Base-by-base conservation (phyloP, 2,797 vertebrate species). In the Anniella stebbinsi region DNA sequence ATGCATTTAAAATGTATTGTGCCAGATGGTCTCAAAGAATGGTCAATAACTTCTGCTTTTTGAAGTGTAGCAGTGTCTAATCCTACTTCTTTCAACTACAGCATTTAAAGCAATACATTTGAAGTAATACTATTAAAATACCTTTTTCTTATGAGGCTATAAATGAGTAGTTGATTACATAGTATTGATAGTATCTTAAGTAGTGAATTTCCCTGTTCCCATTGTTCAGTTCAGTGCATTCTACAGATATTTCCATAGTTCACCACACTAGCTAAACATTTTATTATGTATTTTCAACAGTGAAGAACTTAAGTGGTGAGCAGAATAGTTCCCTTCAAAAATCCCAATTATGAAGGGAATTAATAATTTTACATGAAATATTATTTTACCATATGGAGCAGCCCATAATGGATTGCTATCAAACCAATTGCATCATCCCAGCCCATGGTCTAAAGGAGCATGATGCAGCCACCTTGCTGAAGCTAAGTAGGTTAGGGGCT, bases 41-140 rank as follows among this genome's bases (percentile, higher is more conserved):
- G 8, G 82, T 84, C 82, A 69, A 30, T 70, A 36, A 80, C 13
- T 48, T 51, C 63, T 85, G 33, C 86, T 87, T 87, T 77, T 73
- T 69, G 41, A 48, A 77, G 45, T 70, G 67, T 78, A 33, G 66
- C 66, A 67, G 17, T 81, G 54, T 60, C 57, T 60, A 57, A 33
- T 48, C 28, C 63, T 67, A 1, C 28, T 67, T 63, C 23, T 7
- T 80, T 87, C 21, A 36, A 87, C 8, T 13, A 84, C 38, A 80
- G 45, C 13, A 69, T 36, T 30, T 87, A 25, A 87, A 87, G 18
- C 13, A 54, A 80, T 23, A 30, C 23, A 18, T 87, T 87, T 17
- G 33, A 69, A 67, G 5, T 67, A 80, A n/a, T 45, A 45, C 15
- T 67, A 10, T 70, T 84, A 69, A n/a, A 78, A 78, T 36, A 33